Conservation (phyloP, 1,140 invertebrate genomes). For the Drosophila grimshawi region DNA sequence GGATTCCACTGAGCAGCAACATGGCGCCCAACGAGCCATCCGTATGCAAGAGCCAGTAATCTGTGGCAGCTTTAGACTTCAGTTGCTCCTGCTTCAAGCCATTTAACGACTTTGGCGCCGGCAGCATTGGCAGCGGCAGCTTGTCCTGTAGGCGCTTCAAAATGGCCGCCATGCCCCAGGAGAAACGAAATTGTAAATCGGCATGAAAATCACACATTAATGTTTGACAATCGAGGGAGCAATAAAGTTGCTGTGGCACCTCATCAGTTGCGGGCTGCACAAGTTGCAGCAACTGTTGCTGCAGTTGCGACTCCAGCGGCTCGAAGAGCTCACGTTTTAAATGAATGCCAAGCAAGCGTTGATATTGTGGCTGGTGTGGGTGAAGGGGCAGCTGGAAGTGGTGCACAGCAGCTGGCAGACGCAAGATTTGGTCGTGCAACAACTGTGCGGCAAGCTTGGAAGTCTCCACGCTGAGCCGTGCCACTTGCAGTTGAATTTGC, state of each 20-base stretch:
- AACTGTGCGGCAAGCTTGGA: constrained; percentile 94
- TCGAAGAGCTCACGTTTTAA: constrained; percentile 94
- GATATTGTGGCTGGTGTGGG: constrained; percentile 94
- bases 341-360: constrained; percentile 95
- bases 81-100: constrained; percentile 44
- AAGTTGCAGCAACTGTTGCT: constrained; percentile 91
- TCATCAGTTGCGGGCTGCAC: constrained; percentile 86
- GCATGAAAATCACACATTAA: constrained; percentile 98
- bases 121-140: constrained; percentile 17
- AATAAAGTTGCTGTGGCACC: constrained; percentile 96
- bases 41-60: constrained; percentile 87
- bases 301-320: constrained; percentile 92
- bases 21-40: constrained; percentile 93
- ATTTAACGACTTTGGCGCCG: constrained; percentile 43
- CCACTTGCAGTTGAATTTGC: constrained; percentile 97
- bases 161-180: constrained; percentile 93
- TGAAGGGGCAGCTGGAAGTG: constrained; percentile 95
- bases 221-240: constrained; percentile 96
- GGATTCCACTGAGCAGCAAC: constrained; percentile 92
- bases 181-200: constrained; percentile 96
- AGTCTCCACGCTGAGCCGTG: constrained; percentile 95
- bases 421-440: constrained; percentile 96
- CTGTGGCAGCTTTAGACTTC: constrained; percentile 87
- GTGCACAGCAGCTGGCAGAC: constrained; percentile 94
- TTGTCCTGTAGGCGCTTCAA: constrained; percentile 91